Percentiles rank a stretch among this genome's conserved stretches.
These are phyloP conservation scores for Thymelicus lineola DNA, from an alignment of 2,888 invertebrate species.

Conservation along the genomic window DNA sequence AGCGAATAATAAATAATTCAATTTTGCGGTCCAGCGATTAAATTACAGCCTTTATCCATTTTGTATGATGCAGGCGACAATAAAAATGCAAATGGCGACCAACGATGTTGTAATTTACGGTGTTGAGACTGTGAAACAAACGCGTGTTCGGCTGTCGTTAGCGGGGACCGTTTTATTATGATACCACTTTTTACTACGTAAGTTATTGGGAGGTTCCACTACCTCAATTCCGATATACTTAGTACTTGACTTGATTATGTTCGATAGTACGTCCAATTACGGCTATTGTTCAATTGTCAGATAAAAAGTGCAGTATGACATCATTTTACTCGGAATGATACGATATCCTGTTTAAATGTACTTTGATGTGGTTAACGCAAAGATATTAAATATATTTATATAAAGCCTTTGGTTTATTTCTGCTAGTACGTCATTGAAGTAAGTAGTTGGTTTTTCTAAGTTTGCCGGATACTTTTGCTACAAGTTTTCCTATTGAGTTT, in stretches of 20 bases:
- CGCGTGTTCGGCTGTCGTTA: slow-evolving; percentile 48
- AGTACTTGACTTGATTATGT: slow-evolving; percentile 24
- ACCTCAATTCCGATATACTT: slow-evolving; percentile 41
- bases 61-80: slow-evolving; percentile 71
- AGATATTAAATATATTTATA: neutral
- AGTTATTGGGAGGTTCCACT: slow-evolving; percentile 47
- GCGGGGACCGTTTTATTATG: slow-evolving; percentile 56
- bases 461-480: neutral
- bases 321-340: slow-evolving; percentile 20
- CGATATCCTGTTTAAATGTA: slow-evolving; percentile 18
- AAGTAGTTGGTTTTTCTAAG: neutral
- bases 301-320: slow-evolving; percentile 31
- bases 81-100: slow-evolving; percentile 80
- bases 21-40: slow-evolving; percentile 74
- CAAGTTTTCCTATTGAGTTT: neutral
- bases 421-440: slow-evolving; percentile 12
- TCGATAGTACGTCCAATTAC: slow-evolving; percentile 29
- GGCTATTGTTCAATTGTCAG: slow-evolving; percentile 27
- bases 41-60: slow-evolving; percentile 74
- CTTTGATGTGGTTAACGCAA: neutral
- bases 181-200: slow-evolving; percentile 54
- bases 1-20: slow-evolving; percentile 79
- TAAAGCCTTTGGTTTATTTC: slow-evolving; percentile 17
- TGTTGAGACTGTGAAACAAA: slow-evolving; percentile 59
- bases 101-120: slow-evolving; percentile 77